These are phyloP conservation scores for Falco biarmicus DNA, from an alignment of 2,797 vertebrate species.

Conservation along the genomic window DNA sequence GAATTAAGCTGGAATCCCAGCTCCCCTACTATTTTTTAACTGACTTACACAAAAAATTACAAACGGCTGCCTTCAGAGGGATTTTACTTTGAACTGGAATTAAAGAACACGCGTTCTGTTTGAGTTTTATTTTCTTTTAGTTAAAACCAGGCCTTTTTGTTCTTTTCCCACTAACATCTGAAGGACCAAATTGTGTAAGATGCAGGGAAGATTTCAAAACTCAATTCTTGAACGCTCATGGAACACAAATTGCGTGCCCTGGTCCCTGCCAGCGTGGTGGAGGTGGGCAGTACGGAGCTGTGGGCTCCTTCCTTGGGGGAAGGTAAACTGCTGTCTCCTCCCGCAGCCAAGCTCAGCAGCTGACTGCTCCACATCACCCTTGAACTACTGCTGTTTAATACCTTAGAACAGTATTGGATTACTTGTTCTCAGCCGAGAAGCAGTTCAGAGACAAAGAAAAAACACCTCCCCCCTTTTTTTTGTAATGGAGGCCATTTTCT, in stretches of 20 bases:
- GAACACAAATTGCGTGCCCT: not conserved
- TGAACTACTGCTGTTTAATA: not conserved
- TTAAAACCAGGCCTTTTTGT: not conserved
- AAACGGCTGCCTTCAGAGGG: not conserved
- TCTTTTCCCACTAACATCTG: not conserved
- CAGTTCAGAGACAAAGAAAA: not conserved
- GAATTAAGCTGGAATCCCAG: not conserved
- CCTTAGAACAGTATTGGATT: not conserved
- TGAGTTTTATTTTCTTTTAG: not conserved
- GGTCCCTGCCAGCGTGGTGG: not conserved
- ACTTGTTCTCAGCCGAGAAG: not conserved
- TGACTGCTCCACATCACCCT: not conserved
- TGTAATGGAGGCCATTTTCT: conserved; percentile 34
- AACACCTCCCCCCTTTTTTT: not conserved
- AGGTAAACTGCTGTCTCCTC: not conserved
- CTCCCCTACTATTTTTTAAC: not conserved
- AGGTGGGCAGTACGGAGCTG: not conserved
- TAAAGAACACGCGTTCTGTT: not conserved
- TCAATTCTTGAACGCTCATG: not conserved
- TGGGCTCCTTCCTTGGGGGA: not conserved
- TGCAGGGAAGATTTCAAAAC: not conserved
- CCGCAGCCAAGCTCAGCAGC: not conserved
- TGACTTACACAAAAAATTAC: not conserved
- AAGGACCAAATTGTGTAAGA: not conserved
- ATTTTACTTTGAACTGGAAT: conserved; percentile 12